A percentile compares a stretch with the other conserved stretches of the same genome.
Conservation (phyloP, 2,888 invertebrate species). For the Plagiodera versicolora region DNA sequence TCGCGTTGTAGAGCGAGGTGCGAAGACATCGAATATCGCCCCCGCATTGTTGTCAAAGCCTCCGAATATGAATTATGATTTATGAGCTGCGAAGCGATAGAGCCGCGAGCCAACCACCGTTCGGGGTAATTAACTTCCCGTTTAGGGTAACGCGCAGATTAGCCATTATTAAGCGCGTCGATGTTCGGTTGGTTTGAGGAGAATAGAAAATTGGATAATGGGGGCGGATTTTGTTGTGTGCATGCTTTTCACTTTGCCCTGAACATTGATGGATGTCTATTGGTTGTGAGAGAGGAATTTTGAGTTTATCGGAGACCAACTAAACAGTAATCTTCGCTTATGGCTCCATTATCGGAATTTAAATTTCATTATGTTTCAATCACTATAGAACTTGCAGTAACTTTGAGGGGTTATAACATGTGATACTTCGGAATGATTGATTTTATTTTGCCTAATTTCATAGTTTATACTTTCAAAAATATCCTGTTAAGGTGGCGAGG, state of each 20-base stretch:
- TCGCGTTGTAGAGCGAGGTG: conserved; percentile 45
- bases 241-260: neutral
- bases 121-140: conserved; percentile 54
- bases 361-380: no score
- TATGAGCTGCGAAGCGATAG: conserved; percentile 45
- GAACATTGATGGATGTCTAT: neutral
- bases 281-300: neutral
- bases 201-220: conserved; percentile 15
- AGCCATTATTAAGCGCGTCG: conserved; percentile 37
- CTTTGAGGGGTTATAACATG: no score
- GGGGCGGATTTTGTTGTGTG: conserved; percentile 13
- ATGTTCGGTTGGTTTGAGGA: conserved; percentile 19
- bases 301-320: neutral
- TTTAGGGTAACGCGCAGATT: conserved; percentile 42
- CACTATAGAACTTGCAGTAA: no score
- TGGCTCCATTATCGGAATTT: no score
- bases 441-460: no score
- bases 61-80: conserved; percentile 53
- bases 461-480: no score
- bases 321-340: no score
- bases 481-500: no score
- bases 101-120: conserved; percentile 52
- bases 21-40: conserved; percentile 41
- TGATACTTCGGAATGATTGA: no score
- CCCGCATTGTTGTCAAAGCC: conserved; percentile 43